Evolutionary conservation across 2,113 vertebrate genomes (phyloP).

Genomic region (Seriola dumerili): DNA sequence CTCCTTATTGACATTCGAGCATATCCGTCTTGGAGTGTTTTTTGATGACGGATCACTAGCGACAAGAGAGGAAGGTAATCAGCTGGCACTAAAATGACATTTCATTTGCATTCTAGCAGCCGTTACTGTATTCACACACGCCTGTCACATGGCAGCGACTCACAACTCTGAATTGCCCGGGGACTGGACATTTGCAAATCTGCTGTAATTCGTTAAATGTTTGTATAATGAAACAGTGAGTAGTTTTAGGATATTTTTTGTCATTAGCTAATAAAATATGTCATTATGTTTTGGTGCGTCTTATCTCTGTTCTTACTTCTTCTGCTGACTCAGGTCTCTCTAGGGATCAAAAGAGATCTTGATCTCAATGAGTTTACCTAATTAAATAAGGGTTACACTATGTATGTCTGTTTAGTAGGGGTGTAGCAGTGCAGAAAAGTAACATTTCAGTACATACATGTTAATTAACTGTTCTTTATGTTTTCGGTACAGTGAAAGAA

Average conservation of each 20-base stretch:
- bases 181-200: constrained; percentile 26
- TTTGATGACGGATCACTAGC: constrained; percentile 30
- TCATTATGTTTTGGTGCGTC: neutral
- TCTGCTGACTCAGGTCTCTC: too few species aligned
- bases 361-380: too few species aligned
- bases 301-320: too few species aligned
- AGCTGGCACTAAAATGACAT: constrained; percentile 73
- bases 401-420: too few species aligned
- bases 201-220: neutral
- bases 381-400: too few species aligned
- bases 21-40: constrained; percentile 47
- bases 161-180: constrained; percentile 25
- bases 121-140: constrained; percentile 41
- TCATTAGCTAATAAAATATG: neutral
- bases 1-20: constrained; percentile 52
- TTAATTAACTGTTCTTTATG: too few species aligned
- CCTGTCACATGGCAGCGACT: constrained; percentile 38
- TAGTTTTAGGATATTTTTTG: neutral
- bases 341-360: too few species aligned
- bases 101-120: constrained; percentile 67
- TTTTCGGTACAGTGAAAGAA: too few species aligned
- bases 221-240: neutral
- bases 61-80: constrained; percentile 50
- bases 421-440: too few species aligned
- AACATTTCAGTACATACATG: too few species aligned